phyloP scores from a whole-genome alignment of 2,113 vertebrate species.

The Microtus montanus region DNA sequence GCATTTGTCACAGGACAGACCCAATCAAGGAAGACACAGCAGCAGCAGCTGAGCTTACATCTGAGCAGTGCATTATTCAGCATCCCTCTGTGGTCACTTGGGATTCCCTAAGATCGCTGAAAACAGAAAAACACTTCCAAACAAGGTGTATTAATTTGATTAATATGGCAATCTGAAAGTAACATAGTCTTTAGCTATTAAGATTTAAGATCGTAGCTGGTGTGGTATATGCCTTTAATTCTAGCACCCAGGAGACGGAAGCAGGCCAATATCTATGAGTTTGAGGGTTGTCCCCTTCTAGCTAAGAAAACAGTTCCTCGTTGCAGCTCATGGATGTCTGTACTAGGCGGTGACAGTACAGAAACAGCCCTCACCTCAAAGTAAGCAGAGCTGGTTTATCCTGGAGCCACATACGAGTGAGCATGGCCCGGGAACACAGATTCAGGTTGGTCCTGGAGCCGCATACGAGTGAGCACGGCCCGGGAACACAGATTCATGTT shows the following conservation, averaged over 20 bases:
- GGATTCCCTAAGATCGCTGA: not conserved
- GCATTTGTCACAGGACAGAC: not conserved
- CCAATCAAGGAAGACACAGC: not conserved
- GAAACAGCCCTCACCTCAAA: not conserved
- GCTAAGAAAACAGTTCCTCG: not conserved
- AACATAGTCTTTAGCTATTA: not conserved
- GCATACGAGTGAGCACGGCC: no score
- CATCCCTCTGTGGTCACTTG: conserved; percentile 3
- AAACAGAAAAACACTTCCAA: conserved; percentile 23
- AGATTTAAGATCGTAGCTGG: not conserved
- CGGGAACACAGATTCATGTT: not conserved
- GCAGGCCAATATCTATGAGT: not conserved
- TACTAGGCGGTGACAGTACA: not conserved
- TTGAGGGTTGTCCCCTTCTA: not conserved
- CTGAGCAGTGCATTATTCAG: not conserved
- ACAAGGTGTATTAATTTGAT: not conserved
- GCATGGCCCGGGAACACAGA: not conserved
- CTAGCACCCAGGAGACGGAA: not conserved
- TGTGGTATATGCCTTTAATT: not conserved
- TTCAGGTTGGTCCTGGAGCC: not conserved
- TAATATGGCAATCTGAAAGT: not conserved
- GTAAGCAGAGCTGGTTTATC: not conserved
- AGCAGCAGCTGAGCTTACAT: not conserved
- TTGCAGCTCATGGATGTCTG: not conserved
- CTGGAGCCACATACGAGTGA: not conserved